Base-by-base conservation (phyloP, 2,797 vertebrate species). In the Acanthopagrus latus region DNA sequence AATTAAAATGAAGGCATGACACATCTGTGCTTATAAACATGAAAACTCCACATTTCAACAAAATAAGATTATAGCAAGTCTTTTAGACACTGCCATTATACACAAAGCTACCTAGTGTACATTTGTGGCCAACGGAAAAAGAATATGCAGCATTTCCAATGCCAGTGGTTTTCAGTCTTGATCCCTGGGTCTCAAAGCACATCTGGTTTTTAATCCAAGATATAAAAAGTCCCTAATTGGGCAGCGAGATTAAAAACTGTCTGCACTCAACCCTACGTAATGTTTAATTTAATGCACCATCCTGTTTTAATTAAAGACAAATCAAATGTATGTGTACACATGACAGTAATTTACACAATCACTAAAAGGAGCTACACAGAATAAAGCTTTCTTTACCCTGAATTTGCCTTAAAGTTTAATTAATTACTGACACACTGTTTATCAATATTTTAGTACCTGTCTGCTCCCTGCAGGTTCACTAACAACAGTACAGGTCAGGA, bases 381-480 rank as follows among this genome's bases (percentile, higher is more conserved):
- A 29, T 13, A 77, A 64, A 12, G 2, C 14, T 57, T 56, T 56
- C 11, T 48, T 48, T 4, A 57, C 25, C 27, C n/a, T 27, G 5
- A 8, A 55, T 50, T 64, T 55, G 18, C 33, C 33, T 54, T 5
- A 38, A 71, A 47, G 25, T 29, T 47, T 0, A 44, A 50, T 72
- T 50, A 64, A 59, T 64, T 64, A 57, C 25, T 1, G 10, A 41
- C 5, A 68, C 8, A 21, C 8, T 44, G 20, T 51, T 47, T 16
- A 77, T 69, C 25, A 71, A 64, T 78, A 48, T 59, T 64, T 72
- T 46, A 68, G 27, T 29, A 41, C 50, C 43, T 41, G 29, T 29
- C 43, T 43, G 52, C 20, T 63, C 33, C 9, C 17, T 72, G 57
- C 57, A 75, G 58, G 43, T 44, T 43, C 17, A 38, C 57, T 59